A percentile compares a stretch with the other conserved stretches of the same genome.
Conservation (phyloP, 2,113 vertebrate species). For the Castor canadensis region DNA sequence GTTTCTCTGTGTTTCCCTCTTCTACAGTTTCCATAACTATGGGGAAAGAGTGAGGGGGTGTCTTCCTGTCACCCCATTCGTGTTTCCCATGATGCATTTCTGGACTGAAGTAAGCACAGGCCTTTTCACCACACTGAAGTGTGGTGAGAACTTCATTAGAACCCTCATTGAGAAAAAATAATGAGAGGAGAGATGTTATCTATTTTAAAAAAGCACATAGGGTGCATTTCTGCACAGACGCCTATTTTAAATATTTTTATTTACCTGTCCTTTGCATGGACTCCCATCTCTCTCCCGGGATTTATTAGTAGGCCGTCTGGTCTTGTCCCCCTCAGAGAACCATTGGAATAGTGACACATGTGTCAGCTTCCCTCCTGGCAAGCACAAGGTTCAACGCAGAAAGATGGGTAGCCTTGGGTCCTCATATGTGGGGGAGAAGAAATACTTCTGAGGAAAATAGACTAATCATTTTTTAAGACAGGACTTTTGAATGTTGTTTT, state of each 20-base stretch:
- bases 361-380: rapidly evolving
- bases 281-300: not conserved
- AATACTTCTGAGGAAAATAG: slow-evolving; percentile 34
- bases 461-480: not conserved
- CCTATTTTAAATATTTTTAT: not conserved
- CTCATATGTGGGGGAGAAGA: not conserved
- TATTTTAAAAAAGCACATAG: not conserved
- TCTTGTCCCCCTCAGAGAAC: not conserved
- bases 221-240: not conserved
- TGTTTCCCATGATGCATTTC: not conserved
- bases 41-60: too few relatives aligned
- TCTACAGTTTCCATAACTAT: too few relatives aligned
- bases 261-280: not conserved
- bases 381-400: rapidly evolving
- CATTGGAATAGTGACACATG: rapidly evolving
- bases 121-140: not conserved
- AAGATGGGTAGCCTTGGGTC: not conserved
- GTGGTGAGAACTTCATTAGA: not conserved
- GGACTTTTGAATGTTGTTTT: slow-evolving; percentile 33
- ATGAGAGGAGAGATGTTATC: not conserved
- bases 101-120: not conserved
- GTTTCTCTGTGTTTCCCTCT: rapidly evolving
- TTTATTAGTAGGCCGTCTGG: not conserved
- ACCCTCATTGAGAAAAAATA: not conserved
- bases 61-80: rapidly evolving